A percentile compares a stretch with the other conserved stretches of the same genome.
Evolutionary conservation across 64 coral and sea anemone species (phyloP).

Genomic region (Exaiptasia diaphana): DNA sequence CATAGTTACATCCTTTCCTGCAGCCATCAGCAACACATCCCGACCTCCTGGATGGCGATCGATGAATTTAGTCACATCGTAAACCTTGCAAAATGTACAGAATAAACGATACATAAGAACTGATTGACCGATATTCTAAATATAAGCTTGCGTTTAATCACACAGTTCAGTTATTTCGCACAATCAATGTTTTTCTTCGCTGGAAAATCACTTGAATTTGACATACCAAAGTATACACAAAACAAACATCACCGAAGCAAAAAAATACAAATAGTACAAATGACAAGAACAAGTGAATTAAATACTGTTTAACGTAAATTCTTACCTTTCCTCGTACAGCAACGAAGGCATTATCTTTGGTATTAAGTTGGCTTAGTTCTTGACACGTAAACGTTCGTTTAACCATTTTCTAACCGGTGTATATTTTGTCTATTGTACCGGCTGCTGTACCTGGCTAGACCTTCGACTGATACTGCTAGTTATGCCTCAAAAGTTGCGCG

Average conservation of each 20-base stretch:
- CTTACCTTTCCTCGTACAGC: conserved; percentile 76
- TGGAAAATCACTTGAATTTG: neutral
- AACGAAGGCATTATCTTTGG: conserved; percentile 58
- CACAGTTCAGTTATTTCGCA: neutral
- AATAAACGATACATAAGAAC: neutral
- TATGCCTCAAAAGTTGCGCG: no score
- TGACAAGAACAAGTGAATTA: no score
- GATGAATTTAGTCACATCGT: conserved; percentile 72
- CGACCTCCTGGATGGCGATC: conserved; percentile 72
- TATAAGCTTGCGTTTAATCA: neutral
- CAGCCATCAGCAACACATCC: conserved; percentile 72
- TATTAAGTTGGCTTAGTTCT: conserved; percentile 51
- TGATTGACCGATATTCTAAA: neutral
- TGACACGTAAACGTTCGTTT: conserved; percentile 73
- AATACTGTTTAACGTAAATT: no score
- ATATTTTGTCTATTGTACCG: no score
- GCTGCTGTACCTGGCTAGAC: no score
- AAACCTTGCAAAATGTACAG: conserved; percentile 34
- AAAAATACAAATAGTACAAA: no score
- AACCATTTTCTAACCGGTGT: no score
- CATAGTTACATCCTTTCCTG: conserved; percentile 67
- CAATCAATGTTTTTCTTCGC: neutral
- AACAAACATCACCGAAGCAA: no score
- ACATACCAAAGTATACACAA: no score
- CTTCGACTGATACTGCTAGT: no score